These are phyloP conservation scores for Euclidia mi DNA, from an alignment of 2,888 invertebrate species.

Conservation along the genomic window DNA sequence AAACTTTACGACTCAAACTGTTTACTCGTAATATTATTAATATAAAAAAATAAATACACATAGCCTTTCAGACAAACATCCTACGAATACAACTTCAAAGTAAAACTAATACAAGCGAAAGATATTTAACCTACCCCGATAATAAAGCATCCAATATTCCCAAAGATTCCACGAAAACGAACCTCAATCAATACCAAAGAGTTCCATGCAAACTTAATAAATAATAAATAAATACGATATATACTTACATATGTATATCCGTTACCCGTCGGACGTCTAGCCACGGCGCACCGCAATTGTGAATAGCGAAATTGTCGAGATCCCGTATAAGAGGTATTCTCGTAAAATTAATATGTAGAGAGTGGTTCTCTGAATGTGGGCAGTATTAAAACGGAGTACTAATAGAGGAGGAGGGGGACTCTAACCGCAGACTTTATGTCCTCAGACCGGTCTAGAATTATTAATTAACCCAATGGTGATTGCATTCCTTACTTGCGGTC, in stretches of 20 bases:
- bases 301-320: slow-evolving; percentile 55
- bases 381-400: slow-evolving; percentile 84
- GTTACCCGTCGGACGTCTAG: slow-evolving; percentile 45
- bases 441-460: slow-evolving; percentile 87
- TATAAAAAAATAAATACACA: too few relatives aligned
- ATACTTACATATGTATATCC: slow-evolving; percentile 17
- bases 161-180: neutral
- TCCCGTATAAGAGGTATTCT: slow-evolving; percentile 58
- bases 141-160: too few relatives aligned
- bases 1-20: too few relatives aligned
- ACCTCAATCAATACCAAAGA: neutral
- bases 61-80: too few relatives aligned
- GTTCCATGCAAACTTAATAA: slow-evolving; percentile 1
- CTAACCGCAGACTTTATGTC: slow-evolving; percentile 85
- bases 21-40: too few relatives aligned
- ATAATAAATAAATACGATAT: slow-evolving; percentile 13
- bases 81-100: too few relatives aligned
- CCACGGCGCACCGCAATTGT: slow-evolving; percentile 55
- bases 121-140: too few relatives aligned
- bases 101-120: too few relatives aligned
- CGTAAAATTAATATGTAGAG: slow-evolving; percentile 85
- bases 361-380: slow-evolving; percentile 81
- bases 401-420: slow-evolving; percentile 71
- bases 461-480: slow-evolving; percentile 87
- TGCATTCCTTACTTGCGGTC: slow-evolving; percentile 81